Evolutionary conservation across 2,888 invertebrate species (phyloP).

Genomic region (Agonopterix alstromeriana): DNA sequence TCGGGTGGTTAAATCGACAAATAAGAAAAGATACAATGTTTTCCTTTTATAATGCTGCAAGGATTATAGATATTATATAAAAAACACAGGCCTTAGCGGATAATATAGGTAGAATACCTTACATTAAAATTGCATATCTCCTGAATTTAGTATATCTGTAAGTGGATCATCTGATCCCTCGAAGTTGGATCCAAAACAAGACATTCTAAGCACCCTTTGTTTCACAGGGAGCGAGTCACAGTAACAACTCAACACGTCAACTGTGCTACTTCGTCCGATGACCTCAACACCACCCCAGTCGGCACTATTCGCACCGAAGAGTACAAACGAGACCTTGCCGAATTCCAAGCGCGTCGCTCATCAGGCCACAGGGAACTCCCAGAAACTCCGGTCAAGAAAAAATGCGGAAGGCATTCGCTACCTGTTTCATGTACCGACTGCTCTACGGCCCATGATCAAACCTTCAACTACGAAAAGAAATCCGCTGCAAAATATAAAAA

Average conservation of each 20-base stretch:
- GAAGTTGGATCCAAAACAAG: no score
- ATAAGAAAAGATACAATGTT: no score
- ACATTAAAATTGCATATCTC: no score
- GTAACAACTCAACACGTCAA: conserved; percentile 42
- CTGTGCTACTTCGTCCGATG: conserved; percentile 23
- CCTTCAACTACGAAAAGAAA: conserved; percentile 66
- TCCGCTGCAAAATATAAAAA: conserved; percentile 58
- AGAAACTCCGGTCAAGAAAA: conserved; percentile 50
- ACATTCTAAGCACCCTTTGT: background rate
- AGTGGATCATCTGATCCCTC: no score
- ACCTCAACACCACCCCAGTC: conserved; percentile 29
- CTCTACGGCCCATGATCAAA: conserved; percentile 49
- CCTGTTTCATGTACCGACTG: conserved; percentile 63
- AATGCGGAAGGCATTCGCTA: conserved; percentile 59
- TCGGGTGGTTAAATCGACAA: no score
- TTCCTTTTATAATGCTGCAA: no score
- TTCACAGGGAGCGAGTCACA: conserved; percentile 62
- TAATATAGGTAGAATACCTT: no score
- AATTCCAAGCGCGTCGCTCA: conserved; percentile 66
- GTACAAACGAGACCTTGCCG: conserved; percentile 65
- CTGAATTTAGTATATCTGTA: no score
- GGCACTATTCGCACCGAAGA: conserved; percentile 67
- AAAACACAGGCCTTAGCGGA: no score
- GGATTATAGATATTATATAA: no score
- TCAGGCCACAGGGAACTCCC: conserved; percentile 36